Evolutionary conservation across 2,888 invertebrate genomes (phyloP).

Genomic region (Troilus luridus): DNA sequence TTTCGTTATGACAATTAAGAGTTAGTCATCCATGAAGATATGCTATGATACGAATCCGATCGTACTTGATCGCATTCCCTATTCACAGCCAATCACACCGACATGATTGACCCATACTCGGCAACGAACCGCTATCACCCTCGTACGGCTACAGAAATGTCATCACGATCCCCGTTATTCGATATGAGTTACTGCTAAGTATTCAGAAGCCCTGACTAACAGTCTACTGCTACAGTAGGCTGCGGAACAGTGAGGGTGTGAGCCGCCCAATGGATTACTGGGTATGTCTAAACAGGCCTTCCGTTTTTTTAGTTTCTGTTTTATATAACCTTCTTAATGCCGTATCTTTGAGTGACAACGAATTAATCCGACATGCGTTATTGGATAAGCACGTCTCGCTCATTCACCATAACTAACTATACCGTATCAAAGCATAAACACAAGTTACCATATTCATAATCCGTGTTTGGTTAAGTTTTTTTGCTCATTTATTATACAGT

Average conservation of each 20-base stretch:
- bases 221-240: not conserved
- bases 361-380: slow-evolving; percentile 29
- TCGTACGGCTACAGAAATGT: slow-evolving; percentile 15
- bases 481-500: not conserved
- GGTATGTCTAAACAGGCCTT: slow-evolving; percentile 3
- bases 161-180: not conserved
- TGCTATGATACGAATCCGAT: not conserved
- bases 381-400: not conserved
- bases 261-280: slow-evolving; percentile 8
- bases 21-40: not conserved
- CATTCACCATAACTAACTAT: not conserved
- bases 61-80: not conserved
- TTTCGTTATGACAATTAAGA: too few species aligned
- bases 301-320: not conserved
- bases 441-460: not conserved
- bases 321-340: not conserved
- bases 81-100: not conserved
- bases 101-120: not conserved
- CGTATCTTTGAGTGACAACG: not conserved
- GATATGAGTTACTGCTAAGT: slow-evolving; percentile 43
- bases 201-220: slow-evolving; percentile 37
- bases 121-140: slow-evolving; percentile 9
- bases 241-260: slow-evolving; percentile 6
- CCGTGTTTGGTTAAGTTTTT: not conserved
- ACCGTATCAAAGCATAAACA: not conserved